These are phyloP conservation scores for Mus caroli DNA, from an alignment of 2,797 vertebrate genomes.

Conservation along the genomic window DNA sequence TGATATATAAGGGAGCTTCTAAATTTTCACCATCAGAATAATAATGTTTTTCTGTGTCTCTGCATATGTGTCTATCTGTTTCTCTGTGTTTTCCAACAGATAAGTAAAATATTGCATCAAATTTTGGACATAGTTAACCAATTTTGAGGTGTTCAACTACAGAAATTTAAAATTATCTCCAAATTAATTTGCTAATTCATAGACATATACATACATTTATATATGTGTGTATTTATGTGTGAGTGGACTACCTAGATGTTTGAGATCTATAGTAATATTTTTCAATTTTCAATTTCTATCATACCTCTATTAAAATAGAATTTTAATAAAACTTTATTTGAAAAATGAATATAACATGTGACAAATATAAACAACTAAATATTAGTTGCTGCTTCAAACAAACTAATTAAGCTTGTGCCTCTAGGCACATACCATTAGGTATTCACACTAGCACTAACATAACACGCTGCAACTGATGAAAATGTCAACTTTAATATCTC, in stretches of 20 bases:
- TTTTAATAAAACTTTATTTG: background rate
- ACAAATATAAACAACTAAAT: background rate
- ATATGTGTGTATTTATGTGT: too few relatives aligned
- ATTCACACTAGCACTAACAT: background rate
- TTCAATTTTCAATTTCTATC: background rate
- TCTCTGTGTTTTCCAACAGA: background rate
- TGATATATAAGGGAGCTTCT: conserved; percentile 27
- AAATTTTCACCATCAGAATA: background rate
- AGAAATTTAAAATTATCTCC: background rate
- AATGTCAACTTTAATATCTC: background rate
- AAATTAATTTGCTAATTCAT: background rate
- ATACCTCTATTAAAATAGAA: background rate
- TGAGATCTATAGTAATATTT: background rate
- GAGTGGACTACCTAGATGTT: background rate
- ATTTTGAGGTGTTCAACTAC: background rate
- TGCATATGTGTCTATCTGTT: background rate
- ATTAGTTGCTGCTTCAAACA: background rate
- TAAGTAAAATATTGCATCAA: background rate
- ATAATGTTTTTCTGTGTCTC: background rate
- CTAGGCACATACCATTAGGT: background rate
- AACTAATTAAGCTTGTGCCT: background rate
- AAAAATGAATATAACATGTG: background rate
- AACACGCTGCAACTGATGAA: background rate
- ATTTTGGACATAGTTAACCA: background rate
- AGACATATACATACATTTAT: background rate